These are phyloP conservation scores for Apostichopus californicus DNA, from an alignment of 35 echinoderm and acorn worm species.

Conservation along the genomic window DNA sequence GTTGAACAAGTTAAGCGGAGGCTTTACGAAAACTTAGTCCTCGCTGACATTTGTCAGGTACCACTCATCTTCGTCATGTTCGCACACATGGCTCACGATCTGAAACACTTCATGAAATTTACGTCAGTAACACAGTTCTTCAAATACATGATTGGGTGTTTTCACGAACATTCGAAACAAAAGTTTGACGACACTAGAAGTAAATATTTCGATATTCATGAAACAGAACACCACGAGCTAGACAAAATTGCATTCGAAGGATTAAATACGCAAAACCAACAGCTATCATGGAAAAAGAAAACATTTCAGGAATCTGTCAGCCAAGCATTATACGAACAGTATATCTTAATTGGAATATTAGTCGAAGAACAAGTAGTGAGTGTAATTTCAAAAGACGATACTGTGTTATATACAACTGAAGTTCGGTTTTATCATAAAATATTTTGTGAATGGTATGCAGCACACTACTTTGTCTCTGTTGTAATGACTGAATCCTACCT, in stretches of 20 bases:
- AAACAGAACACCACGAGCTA: not conserved
- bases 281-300: not conserved
- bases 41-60: too few species aligned
- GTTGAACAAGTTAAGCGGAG: too few species aligned
- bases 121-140: too few species aligned
- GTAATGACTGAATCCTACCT: too few species aligned
- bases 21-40: too few species aligned
- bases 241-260: not conserved
- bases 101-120: too few species aligned
- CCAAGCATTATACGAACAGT: not conserved
- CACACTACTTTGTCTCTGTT: not conserved
- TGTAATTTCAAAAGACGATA: not conserved
- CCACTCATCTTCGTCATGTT: too few species aligned
- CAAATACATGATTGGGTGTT: too few species aligned
- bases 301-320: not conserved
- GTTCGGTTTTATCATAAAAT: not conserved
- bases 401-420: too few species aligned
- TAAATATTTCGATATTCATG: not conserved
- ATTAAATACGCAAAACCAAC: not conserved
- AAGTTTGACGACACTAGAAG: too few species aligned
- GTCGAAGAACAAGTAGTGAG: not conserved
- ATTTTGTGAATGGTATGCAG: slow-evolving; percentile 24
- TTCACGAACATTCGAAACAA: too few species aligned
- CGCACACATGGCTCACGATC: too few species aligned
- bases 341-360: not conserved